phyloP scores from a whole-genome alignment of 2,888 invertebrate species.

The Epirrita christyi region DNA sequence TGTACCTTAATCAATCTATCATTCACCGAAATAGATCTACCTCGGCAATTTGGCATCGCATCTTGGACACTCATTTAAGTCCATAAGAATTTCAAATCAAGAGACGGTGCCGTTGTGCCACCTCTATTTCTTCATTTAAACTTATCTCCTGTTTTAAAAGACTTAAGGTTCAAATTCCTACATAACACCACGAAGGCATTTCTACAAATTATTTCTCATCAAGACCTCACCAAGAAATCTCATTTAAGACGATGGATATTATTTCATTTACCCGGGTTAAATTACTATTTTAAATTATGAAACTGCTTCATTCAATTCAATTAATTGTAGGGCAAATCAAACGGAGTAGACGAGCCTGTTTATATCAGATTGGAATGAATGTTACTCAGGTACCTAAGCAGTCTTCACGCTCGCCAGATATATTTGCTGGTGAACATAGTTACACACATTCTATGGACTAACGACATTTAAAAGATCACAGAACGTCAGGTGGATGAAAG shows the following conservation, averaged over 20 bases:
- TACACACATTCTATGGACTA: too few species aligned
- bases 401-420: too few species aligned
- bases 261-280: slow-evolving; percentile 9
- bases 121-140: not conserved
- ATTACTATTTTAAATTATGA: slow-evolving; percentile 4
- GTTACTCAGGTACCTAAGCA: too few species aligned
- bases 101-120: not conserved
- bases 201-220: slow-evolving; percentile 13
- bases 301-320: slow-evolving; percentile 1
- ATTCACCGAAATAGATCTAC: not conserved
- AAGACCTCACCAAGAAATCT: slow-evolving; percentile 13
- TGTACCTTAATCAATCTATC: too few species aligned
- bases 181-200: not conserved
- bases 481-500: too few species aligned
- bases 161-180: not conserved
- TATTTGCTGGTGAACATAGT: too few species aligned
- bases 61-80: slow-evolving; percentile 10
- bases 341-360: too few species aligned
- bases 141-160: not conserved
- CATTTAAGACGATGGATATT: slow-evolving; percentile 14
- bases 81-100: slow-evolving; percentile 14
- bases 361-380: too few species aligned
- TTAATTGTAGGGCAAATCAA: not conserved
- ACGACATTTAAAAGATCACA: too few species aligned
- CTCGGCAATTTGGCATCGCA: slow-evolving; percentile 8